A percentile compares a stretch with the other conserved stretches of the same genome.
phyloP scores from a whole-genome alignment of 2,888 invertebrate genomes.

The Ferdinandea cuprea region DNA sequence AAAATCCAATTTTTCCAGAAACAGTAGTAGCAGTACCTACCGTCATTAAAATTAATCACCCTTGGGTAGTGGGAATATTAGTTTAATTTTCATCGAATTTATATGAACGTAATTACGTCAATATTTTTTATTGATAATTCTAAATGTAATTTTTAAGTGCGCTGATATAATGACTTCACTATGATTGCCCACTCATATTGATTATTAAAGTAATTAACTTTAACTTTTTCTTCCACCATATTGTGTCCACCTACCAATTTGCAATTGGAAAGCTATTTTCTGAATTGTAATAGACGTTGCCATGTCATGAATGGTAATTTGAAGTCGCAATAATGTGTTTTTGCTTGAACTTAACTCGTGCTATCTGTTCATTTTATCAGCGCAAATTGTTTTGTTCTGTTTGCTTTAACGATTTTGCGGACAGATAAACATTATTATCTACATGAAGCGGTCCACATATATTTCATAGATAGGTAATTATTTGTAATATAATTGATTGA shows the following conservation, averaged over 20 bases:
- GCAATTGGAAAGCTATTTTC: slow-evolving; percentile 1
- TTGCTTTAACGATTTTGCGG: slow-evolving; percentile 2
- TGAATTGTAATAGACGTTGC: neutral
- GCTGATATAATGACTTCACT: too few species aligned
- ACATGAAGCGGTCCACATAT: neutral
- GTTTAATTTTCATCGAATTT: too few species aligned
- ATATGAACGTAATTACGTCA: too few species aligned
- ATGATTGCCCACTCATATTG: too few species aligned
- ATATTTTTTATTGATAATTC: too few species aligned
- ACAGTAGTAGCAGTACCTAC: too few species aligned
- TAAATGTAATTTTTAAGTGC: too few species aligned
- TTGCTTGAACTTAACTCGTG: neutral
- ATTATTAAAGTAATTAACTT: slow-evolving; percentile 18
- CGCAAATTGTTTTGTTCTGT: neutral
- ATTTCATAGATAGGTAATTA: neutral
- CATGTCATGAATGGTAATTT: neutral
- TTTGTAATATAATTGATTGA: neutral
- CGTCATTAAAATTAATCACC: too few species aligned
- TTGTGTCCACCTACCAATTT: neutral
- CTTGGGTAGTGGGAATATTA: too few species aligned
- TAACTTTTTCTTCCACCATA: neutral
- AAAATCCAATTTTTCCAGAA: too few species aligned
- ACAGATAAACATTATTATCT: slow-evolving; percentile 19
- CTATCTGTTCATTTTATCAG: slow-evolving; percentile 28
- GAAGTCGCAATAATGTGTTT: neutral